Base-by-base conservation (phyloP, 2,113 vertebrate genomes). In the Oryzias melastigma region DNA sequence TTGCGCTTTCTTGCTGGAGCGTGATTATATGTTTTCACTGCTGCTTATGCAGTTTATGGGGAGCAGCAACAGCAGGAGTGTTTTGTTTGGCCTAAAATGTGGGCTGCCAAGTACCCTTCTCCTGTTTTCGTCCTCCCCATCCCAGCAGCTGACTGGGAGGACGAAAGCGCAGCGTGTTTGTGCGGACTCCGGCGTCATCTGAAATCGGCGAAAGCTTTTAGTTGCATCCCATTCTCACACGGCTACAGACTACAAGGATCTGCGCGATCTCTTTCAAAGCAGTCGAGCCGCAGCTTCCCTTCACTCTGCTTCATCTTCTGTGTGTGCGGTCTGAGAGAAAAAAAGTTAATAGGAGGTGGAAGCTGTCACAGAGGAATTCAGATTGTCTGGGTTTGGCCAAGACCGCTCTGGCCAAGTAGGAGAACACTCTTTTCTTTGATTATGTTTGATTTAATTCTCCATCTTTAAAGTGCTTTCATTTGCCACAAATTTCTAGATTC, bases 11-110 rank as follows among this genome's bases (percentile, higher is more conserved):
- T 68, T 68, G 62, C 77, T 42, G 42, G 68, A 58, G 72, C 45
- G 52, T 83, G 81, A 87, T 87, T 87, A 83, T 78, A 77, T 83
- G 81, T 88, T 82, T 80, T 72, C 71, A 70, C 51, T 58, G 2
- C 63, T 75, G 69, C 64, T 86, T 73, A 80, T 85, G 76, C 65
- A 72, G 64, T 80, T 54, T 78, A 66, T 60, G 53, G 62, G 58
- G 43, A 58, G 66, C 53, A 58, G 66, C 68, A 60, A 66, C 71
- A 60, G 71, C 47, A 22, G 49, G 52, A 45, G n/a, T 80, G 73
- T 83, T 87, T 83, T 80, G 79, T 84, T 87, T 89, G 85, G 76
- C 77, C 35, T 72, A 14, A 49, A 42, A 58, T 48, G n/a, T 19
- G 22, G 51, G 57, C 71, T 73, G 65, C 71, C 58, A 73, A 59